Base-by-base conservation (phyloP, 2,888 invertebrate species). In the Julus scanicus region DNA sequence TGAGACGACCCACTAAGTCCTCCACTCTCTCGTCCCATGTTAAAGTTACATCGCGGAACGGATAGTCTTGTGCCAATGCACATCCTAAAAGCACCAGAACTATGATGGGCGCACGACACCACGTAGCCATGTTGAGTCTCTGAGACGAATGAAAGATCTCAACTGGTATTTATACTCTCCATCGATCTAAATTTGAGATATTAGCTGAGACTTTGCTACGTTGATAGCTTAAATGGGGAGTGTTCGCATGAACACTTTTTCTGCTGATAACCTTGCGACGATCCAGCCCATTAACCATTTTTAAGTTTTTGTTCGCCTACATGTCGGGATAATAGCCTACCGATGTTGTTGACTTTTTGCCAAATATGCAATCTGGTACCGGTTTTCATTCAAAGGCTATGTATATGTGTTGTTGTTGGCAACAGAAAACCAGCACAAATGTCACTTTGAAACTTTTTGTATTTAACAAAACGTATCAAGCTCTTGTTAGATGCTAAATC, bases 1-100 rank as follows among this genome's bases (percentile, higher is more conserved):
- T 88, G 13, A 89, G 87, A 11, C 88, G 63, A 39, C 85, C 49
- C 0, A 89, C 89, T 20, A 89, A 29, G 44, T 89, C 88, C 9
- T 89, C 89, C 17, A 89, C 89, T 39, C 89, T 57, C n/a, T 53
- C 88, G 17, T 87, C 86, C 89, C 89, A 89, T 29, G 89, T 85
- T n/a, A 89, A 80, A 39, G 13, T 48, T 4, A 29, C 20, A 57
- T 89, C 84, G 20, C 71, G 53, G 71, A 89, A 89, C 0, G 89
- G 89, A 63, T 88, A 89, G 40, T 88, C 88, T 49, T 88, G 88
- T 9, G 20, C 5, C 5, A 80, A 80, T 13, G 20, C 80, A 80
- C 29, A 80, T 80, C 80, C 80, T 20, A 80, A 29, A 5, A 80
- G 13, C 29, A 80, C 29, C 80, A 80, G 80, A 13, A 80, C n/a